Conservation (phyloP, 2,888 invertebrate species). For the Germaria angustata region DNA sequence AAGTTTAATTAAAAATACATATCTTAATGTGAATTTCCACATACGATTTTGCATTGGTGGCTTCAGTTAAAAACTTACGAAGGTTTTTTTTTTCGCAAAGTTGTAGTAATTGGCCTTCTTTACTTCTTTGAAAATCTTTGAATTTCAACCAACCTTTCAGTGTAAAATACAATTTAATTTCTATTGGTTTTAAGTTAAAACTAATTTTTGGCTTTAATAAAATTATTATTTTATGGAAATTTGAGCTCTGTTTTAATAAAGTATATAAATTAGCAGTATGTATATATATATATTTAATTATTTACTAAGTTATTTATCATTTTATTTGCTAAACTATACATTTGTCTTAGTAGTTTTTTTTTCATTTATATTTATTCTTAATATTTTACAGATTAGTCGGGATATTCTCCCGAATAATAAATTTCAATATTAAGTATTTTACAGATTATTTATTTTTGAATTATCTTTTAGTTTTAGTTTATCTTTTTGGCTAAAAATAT, state of each 20-base stretch:
- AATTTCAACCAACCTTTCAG: constrained; percentile 11
- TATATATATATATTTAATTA: constrained; percentile 18
- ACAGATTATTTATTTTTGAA: constrained; percentile 35
- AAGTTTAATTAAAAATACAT: too few species aligned
- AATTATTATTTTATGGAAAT: constrained; percentile 54
- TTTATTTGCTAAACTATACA: constrained; percentile 62
- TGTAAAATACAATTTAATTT: constrained; percentile 21
- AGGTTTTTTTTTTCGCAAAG: too few species aligned
- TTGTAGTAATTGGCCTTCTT: too few species aligned
- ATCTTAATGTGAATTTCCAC: too few species aligned
- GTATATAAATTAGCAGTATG: constrained; percentile 47
- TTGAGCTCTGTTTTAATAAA: constrained; percentile 60
- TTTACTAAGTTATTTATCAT: constrained; percentile 54
- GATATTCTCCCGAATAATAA: too few species aligned
- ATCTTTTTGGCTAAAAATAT: constrained; percentile 77
- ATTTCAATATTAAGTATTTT: too few species aligned
- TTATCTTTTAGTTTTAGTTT: constrained; percentile 50
- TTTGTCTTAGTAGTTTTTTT: constrained; percentile 50
- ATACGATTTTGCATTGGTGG: too few species aligned
- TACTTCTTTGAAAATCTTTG: too few species aligned
- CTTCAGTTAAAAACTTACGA: too few species aligned
- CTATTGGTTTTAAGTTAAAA: background rate
- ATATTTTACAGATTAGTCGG: constrained; percentile 66
- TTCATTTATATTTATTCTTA: constrained; percentile 41
- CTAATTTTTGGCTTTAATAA: background rate